These are phyloP conservation scores for Cephus nigrinus DNA, from an alignment of 2,888 invertebrate species.

Conservation along the genomic window DNA sequence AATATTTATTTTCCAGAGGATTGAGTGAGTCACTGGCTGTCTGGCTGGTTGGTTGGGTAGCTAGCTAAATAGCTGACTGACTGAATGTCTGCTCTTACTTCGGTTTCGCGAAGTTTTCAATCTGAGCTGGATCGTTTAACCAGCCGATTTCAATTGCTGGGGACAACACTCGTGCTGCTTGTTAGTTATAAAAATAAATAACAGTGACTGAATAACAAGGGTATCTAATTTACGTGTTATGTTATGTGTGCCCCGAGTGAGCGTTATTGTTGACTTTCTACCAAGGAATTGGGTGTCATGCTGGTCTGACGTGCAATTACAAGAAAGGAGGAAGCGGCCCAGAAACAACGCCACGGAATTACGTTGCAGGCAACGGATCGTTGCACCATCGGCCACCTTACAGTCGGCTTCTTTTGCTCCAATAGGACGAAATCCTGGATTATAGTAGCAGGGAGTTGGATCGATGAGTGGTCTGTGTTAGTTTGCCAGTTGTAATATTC, in stretches of 20 bases:
- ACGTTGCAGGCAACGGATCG: conserved; percentile 2
- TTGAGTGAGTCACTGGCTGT: conserved; percentile 53
- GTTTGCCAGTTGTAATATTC: not conserved
- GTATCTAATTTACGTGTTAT: not conserved
- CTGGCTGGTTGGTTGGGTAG: conserved; percentile 18
- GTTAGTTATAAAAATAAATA: not conserved
- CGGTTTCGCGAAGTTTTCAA: not conserved
- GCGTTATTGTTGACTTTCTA: conserved; percentile 32
- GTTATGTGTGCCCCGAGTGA: not conserved
- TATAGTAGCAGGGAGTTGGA: not conserved
- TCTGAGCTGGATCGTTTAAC: not conserved
- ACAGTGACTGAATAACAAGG: not conserved
- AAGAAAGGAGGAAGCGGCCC: conserved; percentile 29
- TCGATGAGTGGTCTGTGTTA: not conserved
- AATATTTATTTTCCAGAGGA: conserved; percentile 54
- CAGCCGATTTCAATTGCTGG: not conserved
- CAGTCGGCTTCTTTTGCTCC: not conserved
- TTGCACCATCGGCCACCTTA: not conserved
- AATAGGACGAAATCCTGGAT: conserved; percentile 65
- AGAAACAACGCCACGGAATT: conserved; percentile 24
- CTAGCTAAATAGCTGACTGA: not conserved
- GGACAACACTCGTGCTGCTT: not conserved
- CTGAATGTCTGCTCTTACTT: not conserved
- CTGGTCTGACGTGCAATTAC: conserved; percentile 18
- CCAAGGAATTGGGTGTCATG: conserved; percentile 6